Percentiles rank a stretch among this genome's conserved stretches.
phyloP scores from a whole-genome alignment of 2,888 invertebrate species.

The Drosophila percnosoma region DNA sequence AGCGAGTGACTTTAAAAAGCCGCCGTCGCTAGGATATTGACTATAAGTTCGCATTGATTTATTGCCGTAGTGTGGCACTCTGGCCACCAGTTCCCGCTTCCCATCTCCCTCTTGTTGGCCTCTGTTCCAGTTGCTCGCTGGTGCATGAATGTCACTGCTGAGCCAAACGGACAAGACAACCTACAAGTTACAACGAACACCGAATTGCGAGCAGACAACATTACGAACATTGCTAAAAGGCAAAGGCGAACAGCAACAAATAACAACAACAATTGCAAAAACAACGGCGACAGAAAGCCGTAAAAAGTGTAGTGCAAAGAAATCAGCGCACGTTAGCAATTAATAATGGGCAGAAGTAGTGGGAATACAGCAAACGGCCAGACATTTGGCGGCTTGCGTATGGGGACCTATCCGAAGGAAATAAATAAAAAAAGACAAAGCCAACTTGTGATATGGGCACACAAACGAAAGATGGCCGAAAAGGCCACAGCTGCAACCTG shows the following conservation, averaged over 20 bases:
- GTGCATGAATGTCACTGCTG: conserved; percentile 79
- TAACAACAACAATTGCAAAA: conserved; percentile 41
- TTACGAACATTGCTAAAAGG: conserved; percentile 47
- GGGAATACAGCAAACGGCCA: conserved; percentile 51
- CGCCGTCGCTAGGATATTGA: conserved; percentile 30
- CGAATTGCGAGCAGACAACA: conserved; percentile 40
- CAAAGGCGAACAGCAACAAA: conserved; percentile 59
- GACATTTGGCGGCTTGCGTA: conserved; percentile 72
- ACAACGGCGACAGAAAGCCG: conserved; percentile 30
- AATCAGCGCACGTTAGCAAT: conserved; percentile 81
- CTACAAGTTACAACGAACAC: conserved; percentile 48
- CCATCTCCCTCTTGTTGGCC: conserved; percentile 1
- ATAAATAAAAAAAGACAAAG: conserved; percentile 20
- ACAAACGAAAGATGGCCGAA: conserved; percentile 25
- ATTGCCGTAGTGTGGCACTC: conserved; percentile 57
- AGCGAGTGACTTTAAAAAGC: conserved; percentile 53
- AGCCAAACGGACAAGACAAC: conserved; percentile 73
- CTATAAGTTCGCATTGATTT: conserved; percentile 68
- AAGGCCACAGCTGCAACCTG: conserved; percentile 50
- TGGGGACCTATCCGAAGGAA: conserved; percentile 54
- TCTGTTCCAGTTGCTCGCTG: conserved; percentile 53
- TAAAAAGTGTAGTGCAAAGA: conserved; percentile 70
- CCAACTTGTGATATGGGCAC: conserved; percentile 55
- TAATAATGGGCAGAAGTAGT: conserved; percentile 74
- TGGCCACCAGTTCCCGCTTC: neutral